Percentiles rank a stretch among this genome's conserved stretches.
Evolutionary conservation across 2,888 invertebrate genomes (phyloP).

Genomic region (Thysanoteuthis rhombus): DNA sequence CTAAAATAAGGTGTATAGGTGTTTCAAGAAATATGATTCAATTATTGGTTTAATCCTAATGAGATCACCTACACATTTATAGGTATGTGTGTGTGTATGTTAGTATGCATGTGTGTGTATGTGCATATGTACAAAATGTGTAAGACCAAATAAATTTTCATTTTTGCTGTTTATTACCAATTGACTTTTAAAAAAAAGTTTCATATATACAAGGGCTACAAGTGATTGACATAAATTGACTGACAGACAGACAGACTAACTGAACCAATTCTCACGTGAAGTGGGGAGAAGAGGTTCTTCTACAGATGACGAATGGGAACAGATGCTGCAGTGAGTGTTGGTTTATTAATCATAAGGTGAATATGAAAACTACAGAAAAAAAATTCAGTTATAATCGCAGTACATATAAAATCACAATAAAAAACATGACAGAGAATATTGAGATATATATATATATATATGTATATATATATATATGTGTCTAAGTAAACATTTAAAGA

Average conservation of each 20-base stretch:
- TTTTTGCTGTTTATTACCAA: too few relatives aligned
- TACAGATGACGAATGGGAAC: neutral
- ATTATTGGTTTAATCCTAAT: neutral
- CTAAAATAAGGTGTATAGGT: neutral
- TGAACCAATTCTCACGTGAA: neutral
- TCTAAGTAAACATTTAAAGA: neutral
- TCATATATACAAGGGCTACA: too few relatives aligned
- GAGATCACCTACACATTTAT: neutral
- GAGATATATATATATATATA: too few relatives aligned
- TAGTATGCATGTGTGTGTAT: too few relatives aligned
- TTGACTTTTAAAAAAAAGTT: neutral
- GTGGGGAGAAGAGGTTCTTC: neutral
- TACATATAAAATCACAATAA: neutral
- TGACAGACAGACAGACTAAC: neutral
- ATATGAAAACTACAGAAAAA: neutral
- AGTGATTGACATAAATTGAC: neutral
- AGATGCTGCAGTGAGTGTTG: neutral
- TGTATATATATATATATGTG: too few relatives aligned
- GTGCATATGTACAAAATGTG: neutral
- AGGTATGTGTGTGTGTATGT: too few relatives aligned
- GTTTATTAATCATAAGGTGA: neutral
- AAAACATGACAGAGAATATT: neutral
- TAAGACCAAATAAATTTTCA: too few relatives aligned
- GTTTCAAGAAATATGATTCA: neutral
- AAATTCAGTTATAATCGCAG: neutral